Evolutionary conservation across 2,888 invertebrate genomes (phyloP).

Genomic region (Pinctada fucata): DNA sequence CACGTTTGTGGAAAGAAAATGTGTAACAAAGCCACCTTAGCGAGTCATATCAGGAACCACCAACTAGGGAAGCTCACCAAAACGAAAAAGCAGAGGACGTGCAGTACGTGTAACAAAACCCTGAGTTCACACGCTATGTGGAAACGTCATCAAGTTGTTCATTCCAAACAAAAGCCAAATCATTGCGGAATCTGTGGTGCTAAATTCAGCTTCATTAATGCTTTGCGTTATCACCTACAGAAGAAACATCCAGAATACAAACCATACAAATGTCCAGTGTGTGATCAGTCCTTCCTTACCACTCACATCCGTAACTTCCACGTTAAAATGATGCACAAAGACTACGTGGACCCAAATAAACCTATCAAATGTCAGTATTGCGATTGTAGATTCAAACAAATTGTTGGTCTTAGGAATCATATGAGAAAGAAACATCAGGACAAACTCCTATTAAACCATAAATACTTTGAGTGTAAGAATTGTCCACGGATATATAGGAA

Average conservation of each 20-base stretch:
- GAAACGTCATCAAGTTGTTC: conserved; percentile 8
- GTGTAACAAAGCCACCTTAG: neutral
- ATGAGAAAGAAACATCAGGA: conserved; percentile 6
- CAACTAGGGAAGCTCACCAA: neutral
- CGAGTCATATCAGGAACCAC: conserved; percentile 8
- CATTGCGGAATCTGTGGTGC: conserved; percentile 3
- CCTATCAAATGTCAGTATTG: conserved; percentile 16
- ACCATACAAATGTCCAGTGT: conserved; percentile 15
- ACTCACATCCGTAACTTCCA: conserved; percentile 2
- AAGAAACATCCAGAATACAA: conserved; percentile 15
- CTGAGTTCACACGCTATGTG: conserved; percentile 12
- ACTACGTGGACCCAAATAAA: conserved; percentile 10
- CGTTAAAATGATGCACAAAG: conserved; percentile 15
- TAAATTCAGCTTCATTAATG: conserved; percentile 7
- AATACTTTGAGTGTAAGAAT: conserved; percentile 13
- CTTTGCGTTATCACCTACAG: conserved; percentile 10
- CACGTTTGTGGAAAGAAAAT: conserved; percentile 16
- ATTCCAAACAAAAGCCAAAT: conserved; percentile 6
- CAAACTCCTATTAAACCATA: neutral
- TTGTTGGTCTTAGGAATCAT: conserved; percentile 1
- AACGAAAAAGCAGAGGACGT: conserved; percentile 6
- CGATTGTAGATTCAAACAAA: conserved; percentile 9
- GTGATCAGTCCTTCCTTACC: conserved; percentile 14
- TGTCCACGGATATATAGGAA: conserved; percentile 1
- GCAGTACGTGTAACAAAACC: conserved; percentile 8